phyloP scores from a whole-genome alignment of 2,113 vertebrate species.

The Coreoperca whiteheadi region DNA sequence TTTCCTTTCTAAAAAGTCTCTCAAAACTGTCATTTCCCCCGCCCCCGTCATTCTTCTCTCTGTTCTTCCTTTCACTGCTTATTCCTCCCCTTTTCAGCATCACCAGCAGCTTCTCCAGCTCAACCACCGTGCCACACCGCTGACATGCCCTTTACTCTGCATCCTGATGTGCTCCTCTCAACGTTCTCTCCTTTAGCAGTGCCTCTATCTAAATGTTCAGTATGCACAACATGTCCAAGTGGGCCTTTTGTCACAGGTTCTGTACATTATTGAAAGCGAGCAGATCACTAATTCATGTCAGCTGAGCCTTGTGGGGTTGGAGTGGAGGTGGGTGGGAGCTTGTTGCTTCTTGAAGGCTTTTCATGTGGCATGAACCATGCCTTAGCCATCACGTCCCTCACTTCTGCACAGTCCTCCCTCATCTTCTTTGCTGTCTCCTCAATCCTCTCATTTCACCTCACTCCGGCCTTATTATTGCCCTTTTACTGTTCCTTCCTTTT shows the following conservation, averaged over 20 bases:
- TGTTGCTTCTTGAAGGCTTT: conserved; percentile 62
- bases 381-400: conserved; percentile 21
- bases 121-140: conserved; percentile 6
- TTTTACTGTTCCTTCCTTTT: conserved; percentile 17
- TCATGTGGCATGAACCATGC: conserved; percentile 47
- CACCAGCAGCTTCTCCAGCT: conserved; percentile 12
- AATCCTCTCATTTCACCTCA: conserved; percentile 34
- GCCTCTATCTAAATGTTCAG: conserved; percentile 16
- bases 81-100: conserved; percentile 3
- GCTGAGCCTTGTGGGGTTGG: conserved; percentile 45
- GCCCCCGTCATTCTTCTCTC: not conserved
- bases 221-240: conserved; percentile 35
- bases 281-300: conserved; percentile 75
- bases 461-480: conserved; percentile 13
- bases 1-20: not conserved
- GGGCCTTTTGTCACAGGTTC: conserved; percentile 59
- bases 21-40: not conserved
- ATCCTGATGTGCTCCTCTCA: conserved; percentile 17
- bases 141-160: not conserved
- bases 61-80: not conserved
- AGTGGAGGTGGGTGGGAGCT: conserved; percentile 45
- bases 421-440: conserved; percentile 6
- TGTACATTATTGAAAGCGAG: conserved; percentile 72
- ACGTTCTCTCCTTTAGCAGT: conserved; percentile 13
- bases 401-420: conserved; percentile 30